Conservation (phyloP, 2,113 vertebrate genomes). For the Halcyon malimbica region DNA sequence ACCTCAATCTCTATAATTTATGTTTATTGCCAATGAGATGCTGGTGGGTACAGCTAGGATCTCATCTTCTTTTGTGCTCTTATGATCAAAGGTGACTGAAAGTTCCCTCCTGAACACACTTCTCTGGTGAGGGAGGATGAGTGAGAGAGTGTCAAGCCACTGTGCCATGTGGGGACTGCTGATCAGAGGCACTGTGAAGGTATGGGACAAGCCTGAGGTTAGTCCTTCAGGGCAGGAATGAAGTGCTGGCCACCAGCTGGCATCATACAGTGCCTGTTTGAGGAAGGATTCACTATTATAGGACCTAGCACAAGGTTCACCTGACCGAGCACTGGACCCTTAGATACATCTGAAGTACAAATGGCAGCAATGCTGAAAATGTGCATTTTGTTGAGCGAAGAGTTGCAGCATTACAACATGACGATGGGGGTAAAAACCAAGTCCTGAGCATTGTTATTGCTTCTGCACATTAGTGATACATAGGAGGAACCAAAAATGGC, state of each 20-base stretch:
- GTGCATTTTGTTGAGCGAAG: neutral
- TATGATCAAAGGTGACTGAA: neutral
- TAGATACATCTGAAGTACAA: neutral
- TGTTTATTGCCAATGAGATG: neutral
- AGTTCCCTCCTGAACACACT: neutral
- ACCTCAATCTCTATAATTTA: neutral
- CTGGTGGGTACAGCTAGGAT: neutral
- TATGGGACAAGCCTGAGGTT: neutral
- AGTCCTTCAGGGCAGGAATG: neutral
- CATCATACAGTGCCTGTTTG: neutral
- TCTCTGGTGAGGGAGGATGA: neutral
- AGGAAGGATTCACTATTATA: neutral
- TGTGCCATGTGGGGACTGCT: neutral
- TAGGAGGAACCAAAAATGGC: neutral
- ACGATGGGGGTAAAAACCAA: neutral
- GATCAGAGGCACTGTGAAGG: neutral
- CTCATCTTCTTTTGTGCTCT: neutral
- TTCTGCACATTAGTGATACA: neutral
- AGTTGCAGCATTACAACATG: neutral
- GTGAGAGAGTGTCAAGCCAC: neutral
- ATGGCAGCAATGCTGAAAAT: neutral
- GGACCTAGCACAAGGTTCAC: neutral
- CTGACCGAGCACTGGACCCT: neutral
- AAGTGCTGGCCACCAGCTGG: neutral
- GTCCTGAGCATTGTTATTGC: neutral